A percentile compares a stretch with the other conserved stretches of the same genome.
phyloP scores from a whole-genome alignment of 2,113 vertebrate genomes.

The Gallinago undulata region DNA sequence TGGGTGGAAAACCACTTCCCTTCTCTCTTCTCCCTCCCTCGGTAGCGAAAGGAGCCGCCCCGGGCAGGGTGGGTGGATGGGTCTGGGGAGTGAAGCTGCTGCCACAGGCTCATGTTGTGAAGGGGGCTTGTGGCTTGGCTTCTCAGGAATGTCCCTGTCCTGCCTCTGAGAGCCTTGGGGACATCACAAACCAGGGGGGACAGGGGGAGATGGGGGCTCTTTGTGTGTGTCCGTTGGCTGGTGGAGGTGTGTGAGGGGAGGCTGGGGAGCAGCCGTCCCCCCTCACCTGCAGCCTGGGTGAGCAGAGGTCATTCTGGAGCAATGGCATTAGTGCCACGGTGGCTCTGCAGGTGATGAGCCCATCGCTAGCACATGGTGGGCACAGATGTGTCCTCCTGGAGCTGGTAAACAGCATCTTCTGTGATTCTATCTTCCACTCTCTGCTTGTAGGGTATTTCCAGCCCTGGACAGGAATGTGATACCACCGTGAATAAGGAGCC shows the following conservation, averaged over 20 bases:
- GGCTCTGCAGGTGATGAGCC: neutral
- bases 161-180: neutral
- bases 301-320: neutral
- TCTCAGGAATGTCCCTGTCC: neutral
- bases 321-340: accelerated
- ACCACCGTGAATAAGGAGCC: accelerated
- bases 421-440: neutral
- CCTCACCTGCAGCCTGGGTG: accelerated
- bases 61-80: neutral
- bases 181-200: accelerated
- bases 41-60: accelerated
- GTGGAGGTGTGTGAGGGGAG: neutral
- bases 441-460: neutral
- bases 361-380: accelerated
- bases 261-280: neutral
- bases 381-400: neutral
- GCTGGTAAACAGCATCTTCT: neutral
- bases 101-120: too few relatives aligned
- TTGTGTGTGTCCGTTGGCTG: accelerated
- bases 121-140: neutral
- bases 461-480: neutral
- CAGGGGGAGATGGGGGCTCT: too few relatives aligned
- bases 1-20: neutral
- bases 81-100: neutral
- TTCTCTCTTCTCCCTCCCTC: neutral